Evolutionary conservation across 1,140 invertebrate species (phyloP).

Genomic region (Dryas iulia): DNA sequence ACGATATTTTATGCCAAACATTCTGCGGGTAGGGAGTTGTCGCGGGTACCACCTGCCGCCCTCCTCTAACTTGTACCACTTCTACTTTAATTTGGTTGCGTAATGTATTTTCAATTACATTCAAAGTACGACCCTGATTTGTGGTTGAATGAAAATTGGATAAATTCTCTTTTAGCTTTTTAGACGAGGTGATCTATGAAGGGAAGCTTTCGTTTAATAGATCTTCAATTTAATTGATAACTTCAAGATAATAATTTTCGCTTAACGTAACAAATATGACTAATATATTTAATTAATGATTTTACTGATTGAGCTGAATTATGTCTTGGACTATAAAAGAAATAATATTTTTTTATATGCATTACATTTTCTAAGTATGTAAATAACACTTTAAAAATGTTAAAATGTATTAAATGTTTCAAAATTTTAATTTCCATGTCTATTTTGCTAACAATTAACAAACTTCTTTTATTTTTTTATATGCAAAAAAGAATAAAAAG

Average conservation of each 20-base stretch:
- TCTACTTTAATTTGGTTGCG: constrained; percentile 80
- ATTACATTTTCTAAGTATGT: too few relatives aligned
- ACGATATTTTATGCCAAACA: constrained; percentile 81
- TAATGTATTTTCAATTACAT: constrained; percentile 81
- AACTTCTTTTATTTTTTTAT: too few relatives aligned
- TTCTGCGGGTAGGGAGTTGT: constrained; percentile 73
- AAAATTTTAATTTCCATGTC: too few relatives aligned
- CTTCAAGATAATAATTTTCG: not conserved
- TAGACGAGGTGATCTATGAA: not conserved
- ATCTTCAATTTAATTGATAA: not conserved
- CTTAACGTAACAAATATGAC: too few relatives aligned
- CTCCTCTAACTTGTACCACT: constrained; percentile 71
- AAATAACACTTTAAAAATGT: too few relatives aligned
- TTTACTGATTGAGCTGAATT: too few relatives aligned
- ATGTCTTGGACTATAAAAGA: too few relatives aligned
- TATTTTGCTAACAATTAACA: too few relatives aligned
- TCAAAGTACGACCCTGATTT: constrained; percentile 74
- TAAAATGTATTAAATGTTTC: too few relatives aligned
- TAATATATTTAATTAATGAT: too few relatives aligned
- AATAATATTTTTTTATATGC: too few relatives aligned
- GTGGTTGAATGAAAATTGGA: constrained; percentile 70
- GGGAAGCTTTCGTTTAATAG: not conserved
- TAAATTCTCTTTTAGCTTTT: constrained; percentile 56
- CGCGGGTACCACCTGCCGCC: constrained; percentile 68
- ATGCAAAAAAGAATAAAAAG: too few relatives aligned